Percentiles rank a stretch among this genome's conserved stretches.
Conservation (phyloP, 2,888 invertebrate genomes). For the Leuctra nigra region DNA sequence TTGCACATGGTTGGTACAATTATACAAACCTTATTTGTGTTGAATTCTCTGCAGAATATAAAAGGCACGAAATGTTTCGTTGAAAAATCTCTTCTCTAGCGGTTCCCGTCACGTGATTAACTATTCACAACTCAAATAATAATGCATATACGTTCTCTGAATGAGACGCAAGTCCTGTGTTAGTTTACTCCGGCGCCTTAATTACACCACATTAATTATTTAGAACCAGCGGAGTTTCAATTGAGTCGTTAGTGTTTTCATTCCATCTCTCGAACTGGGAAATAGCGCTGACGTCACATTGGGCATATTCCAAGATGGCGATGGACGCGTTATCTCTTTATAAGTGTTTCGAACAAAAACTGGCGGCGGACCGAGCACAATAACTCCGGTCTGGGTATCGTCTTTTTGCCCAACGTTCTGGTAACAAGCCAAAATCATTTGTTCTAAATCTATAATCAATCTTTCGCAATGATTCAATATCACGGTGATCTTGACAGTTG, state of each 20-base stretch:
- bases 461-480: neutral
- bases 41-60: too few species aligned
- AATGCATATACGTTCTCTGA: neutral
- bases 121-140: conserved; percentile 12
- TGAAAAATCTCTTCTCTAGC: neutral
- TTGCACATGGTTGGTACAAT: neutral
- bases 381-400: conserved; percentile 1
- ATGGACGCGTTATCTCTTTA: conserved; percentile 6
- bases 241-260: neutral
- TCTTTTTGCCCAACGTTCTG: neutral
- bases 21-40: conserved; percentile 1
- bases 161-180: neutral
- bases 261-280: neutral
- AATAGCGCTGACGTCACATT: neutral
- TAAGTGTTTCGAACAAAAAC: conserved; percentile 9
- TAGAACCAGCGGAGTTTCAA: neutral
- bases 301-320: conserved; percentile 1
- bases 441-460: conserved; percentile 6
- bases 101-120: neutral
- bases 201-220: conserved; percentile 12
- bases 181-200: neutral
- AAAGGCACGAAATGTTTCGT: neutral
- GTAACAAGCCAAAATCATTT: neutral
- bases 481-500: neutral
- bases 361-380: neutral